Base-by-base conservation (phyloP, 2,113 vertebrate genomes). In the Sterrhoptilus dennistouni region DNA sequence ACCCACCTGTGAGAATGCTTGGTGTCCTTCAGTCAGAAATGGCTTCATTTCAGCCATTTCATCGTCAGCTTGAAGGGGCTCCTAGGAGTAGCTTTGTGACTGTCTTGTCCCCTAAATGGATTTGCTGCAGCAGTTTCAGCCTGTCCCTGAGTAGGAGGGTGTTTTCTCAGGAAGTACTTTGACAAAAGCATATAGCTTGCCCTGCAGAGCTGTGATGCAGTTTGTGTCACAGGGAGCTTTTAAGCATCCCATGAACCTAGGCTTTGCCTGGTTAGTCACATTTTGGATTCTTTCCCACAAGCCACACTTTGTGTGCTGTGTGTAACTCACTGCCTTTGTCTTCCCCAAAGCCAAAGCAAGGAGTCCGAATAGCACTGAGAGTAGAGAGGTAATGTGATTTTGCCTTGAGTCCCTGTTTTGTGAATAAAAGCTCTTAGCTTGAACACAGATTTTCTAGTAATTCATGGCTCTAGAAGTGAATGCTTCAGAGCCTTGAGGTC, bases 211-310 rank as follows among this genome's bases (percentile, higher is more conserved):
- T 1, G 3, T 1, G 8, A 12, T 65, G 45, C 54, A 61, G 1
- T 61, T 80, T 29, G 24, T 38, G 31, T n/a, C 15, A 8, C 1
- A 0, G 36, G 44, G 52, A 42, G 12, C 44, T 63, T 75, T 23
- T 47, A 24, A 24, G 47, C 22, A 7, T 35, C 77, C 4, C 2
- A 2, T 22, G 53, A 72, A 28, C n/a, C 11, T 5, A 8, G 29
- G 47, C 40, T 31, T 78, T 0, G 1, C 29, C 42, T 70, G 8
- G 5, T 31, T 53, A 4, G 28, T 21, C 42, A 19, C 0, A 7
- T 64, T 25, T 50, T 35, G 1, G 6, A 9, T 36, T 65, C n/a
- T 1, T 4, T 54, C 74, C 28, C 47, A 29, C 8, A 1, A 59
- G 28, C 38, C 25, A 57, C 8, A 1, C 38, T 76, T 57, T 23